phyloP scores from a whole-genome alignment of 2,113 vertebrate species.

The Brevimyrus niger region DNA sequence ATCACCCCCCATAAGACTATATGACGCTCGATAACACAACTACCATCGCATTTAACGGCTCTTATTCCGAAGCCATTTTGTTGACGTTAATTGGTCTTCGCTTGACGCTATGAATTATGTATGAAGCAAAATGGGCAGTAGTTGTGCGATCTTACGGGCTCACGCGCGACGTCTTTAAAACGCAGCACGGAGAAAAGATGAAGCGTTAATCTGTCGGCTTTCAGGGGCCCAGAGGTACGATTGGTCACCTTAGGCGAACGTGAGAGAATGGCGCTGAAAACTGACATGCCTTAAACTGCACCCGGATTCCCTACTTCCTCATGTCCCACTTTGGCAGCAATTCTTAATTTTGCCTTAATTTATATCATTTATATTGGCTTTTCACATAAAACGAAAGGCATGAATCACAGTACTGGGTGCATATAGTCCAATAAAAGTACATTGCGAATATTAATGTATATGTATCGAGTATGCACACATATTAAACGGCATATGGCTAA shows the following conservation, averaged over 20 bases:
- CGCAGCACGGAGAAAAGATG: background rate
- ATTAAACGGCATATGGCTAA: background rate
- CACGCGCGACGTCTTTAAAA: background rate
- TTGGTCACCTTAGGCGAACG: background rate
- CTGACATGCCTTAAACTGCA: background rate
- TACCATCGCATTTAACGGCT: conserved; percentile 3
- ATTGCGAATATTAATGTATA: background rate
- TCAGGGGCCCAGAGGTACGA: background rate
- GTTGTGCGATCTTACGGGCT: background rate
- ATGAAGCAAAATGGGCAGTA: conserved; percentile 1
- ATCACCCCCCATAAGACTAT: background rate
- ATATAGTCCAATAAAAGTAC: background rate
- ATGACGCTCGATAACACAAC: background rate
- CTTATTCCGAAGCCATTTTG: background rate
- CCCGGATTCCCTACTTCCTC: background rate
- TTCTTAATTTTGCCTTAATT: background rate
- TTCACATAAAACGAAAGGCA: background rate
- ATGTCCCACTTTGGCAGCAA: background rate
- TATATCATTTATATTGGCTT: background rate
- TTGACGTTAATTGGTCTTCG: conserved; percentile 6
- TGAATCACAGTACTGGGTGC: background rate
- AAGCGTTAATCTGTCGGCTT: background rate
- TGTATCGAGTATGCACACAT: background rate
- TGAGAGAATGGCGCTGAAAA: background rate
- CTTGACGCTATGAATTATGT: background rate